Evolutionary conservation across 2,888 invertebrate genomes (phyloP).

Genomic region (Limnephilus auricula): DNA sequence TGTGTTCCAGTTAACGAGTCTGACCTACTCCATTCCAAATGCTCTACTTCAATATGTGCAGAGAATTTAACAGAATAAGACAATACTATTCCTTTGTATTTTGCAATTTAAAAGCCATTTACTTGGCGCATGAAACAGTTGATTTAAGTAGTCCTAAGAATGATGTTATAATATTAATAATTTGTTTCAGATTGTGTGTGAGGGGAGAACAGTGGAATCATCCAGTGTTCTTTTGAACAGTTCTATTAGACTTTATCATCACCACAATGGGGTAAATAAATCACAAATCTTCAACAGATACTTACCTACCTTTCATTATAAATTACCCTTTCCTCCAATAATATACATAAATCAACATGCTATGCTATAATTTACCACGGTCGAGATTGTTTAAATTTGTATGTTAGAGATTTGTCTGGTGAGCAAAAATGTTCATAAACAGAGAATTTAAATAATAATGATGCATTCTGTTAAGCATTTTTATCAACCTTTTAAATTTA

Average conservation of each 20-base stretch:
- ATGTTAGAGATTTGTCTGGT: too few relatives aligned
- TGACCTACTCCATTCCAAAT: not conserved
- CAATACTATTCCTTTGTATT: not conserved
- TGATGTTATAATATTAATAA: not conserved
- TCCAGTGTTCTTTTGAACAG: slow-evolving; percentile 53
- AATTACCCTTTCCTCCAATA: not conserved
- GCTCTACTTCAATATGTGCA: not conserved
- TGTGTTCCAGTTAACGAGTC: not conserved
- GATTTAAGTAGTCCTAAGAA: not conserved
- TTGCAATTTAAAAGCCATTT: not conserved
- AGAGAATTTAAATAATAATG: too few relatives aligned
- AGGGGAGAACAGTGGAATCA: slow-evolving; percentile 37
- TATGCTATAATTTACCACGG: too few relatives aligned
- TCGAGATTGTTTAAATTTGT: too few relatives aligned
- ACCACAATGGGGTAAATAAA: slow-evolving; percentile 36
- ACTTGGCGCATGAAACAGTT: not conserved
- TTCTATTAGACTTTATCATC: slow-evolving; percentile 59
- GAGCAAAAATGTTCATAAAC: too few relatives aligned
- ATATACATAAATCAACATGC: not conserved
- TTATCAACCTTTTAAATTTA: too few relatives aligned
- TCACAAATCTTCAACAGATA: not conserved
- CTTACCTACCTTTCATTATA: not conserved
- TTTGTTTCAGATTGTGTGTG: slow-evolving; percentile 43
- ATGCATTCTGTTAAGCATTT: too few relatives aligned
- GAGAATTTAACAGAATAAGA: not conserved